phyloP scores from a whole-genome alignment of 2,797 vertebrate species.

The Scarus forsteni region DNA sequence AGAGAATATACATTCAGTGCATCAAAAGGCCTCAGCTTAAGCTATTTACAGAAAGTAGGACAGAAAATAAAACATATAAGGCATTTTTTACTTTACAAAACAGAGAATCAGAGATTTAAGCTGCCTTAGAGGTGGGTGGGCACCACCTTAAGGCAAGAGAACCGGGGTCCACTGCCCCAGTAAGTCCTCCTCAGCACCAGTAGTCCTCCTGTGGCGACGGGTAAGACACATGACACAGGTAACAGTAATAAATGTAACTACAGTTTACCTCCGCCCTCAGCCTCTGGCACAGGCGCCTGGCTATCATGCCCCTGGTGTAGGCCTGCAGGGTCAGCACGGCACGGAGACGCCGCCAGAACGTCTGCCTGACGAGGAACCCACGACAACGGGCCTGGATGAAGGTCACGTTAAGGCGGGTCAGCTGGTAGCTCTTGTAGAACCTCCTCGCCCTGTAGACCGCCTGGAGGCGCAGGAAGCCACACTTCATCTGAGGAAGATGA shows the following conservation, averaged over 20 bases:
- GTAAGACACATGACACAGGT: constrained; percentile 15
- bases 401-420: constrained; percentile 84
- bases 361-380: constrained; percentile 89
- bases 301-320: constrained; percentile 93
- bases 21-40: too few species aligned
- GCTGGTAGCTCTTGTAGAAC: constrained; percentile 86
- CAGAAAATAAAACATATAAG: too few species aligned
- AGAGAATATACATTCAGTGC: too few species aligned
- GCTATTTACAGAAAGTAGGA: too few species aligned
- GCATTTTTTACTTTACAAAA: too few species aligned
- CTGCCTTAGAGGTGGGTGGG: neutral
- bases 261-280: constrained; percentile 90
- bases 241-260: constrained; percentile 61
- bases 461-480: constrained; percentile 94
- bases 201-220: constrained; percentile 5
- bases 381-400: constrained; percentile 91
- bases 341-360: constrained; percentile 89
- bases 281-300: constrained; percentile 90
- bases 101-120: too few species aligned
- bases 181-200: constrained; percentile 41
- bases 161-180: too few species aligned
- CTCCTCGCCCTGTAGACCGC: constrained; percentile 92
- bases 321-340: constrained; percentile 94
- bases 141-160: too few species aligned
- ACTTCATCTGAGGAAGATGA: constrained; percentile 87